Evolutionary conservation across 2,113 vertebrate species (phyloP).

Genomic region (Mus spicilegus): DNA sequence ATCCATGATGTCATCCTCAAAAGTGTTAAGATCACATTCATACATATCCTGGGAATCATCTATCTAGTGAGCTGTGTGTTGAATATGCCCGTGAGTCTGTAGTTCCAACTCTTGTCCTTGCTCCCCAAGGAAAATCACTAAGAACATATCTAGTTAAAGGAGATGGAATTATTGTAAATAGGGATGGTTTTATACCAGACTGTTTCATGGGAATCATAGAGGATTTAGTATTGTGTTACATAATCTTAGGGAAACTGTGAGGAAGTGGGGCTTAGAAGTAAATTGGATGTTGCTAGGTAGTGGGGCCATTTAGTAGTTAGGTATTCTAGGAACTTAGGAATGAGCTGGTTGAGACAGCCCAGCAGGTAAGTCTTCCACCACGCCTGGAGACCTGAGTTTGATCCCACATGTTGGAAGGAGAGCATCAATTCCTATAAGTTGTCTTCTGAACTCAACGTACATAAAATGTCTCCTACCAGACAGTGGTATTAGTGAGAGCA

Average conservation of each 20-base stretch:
- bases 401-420: background rate
- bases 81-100: background rate
- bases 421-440: background rate
- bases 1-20: background rate
- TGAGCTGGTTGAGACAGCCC: background rate
- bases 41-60: background rate
- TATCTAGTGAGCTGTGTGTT: background rate
- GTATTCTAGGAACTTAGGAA: background rate
- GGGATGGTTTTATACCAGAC: background rate
- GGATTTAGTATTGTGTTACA: conserved; percentile 18
- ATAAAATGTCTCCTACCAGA: background rate
- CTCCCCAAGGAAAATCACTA: background rate
- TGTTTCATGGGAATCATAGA: background rate
- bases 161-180: conserved; percentile 12
- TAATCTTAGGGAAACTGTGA: conserved; percentile 33
- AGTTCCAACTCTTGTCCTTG: background rate
- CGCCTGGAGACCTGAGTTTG: background rate
- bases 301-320: conserved; percentile 21
- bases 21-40: background rate
- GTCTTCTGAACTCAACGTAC: background rate
- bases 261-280: conserved; percentile 5
- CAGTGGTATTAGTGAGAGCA: background rate
- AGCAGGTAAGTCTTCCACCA: background rate
- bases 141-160: conserved; percentile 30
- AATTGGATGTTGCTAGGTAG: conserved; percentile 46